Base-by-base conservation (phyloP, 2,113 vertebrate genomes). In the Caranx ignobilis region DNA sequence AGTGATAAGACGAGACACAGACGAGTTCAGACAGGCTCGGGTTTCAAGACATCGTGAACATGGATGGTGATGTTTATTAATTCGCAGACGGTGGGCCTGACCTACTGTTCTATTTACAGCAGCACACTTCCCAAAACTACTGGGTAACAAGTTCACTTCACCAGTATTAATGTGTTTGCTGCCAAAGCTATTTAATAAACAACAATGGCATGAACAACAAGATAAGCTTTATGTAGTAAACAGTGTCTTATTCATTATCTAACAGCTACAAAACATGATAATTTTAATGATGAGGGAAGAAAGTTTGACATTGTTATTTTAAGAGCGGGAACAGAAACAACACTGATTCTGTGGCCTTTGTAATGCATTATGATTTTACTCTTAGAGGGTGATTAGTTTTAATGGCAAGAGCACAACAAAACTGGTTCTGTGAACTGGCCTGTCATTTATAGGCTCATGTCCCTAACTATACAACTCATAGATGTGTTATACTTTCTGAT, bases 21-120 rank as follows among this genome's bases (percentile, higher is more conserved):
- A 45, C 62, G 9, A 67, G 67, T 56, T 84, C 32, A 81, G 71
- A 50, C 67, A 1, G 13, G 75, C 11, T 39, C 1, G 0, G 32
- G 70, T n/a, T 70, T 26, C 31, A 7, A 26, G 0, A 35, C 45
- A 52, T 65, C 6, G 26, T 3, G 13, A 61, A 13, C 57, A 43
- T 6, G 13, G 1, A 41, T 35, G 12, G 31, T 47, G 26, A 11
- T 35, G 12, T 45, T 7, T 39, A 5, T 47, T 50, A 15, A 26
- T 12, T 52, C 3, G 18, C 3, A 3, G 11, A 52, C 3, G 13
- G 10, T 3, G 56, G 9, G 6, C 6, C 6, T 18, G 32, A 59
- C 56, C 31, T 10, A 35, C 13, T 2, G 21, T 48, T 71, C 55
- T 41, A 60, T 61, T 19, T 52, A 41, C 4, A 54, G 10, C 39